These are phyloP conservation scores for Gymnogyps californianus DNA, from an alignment of 2,113 vertebrate species.

Conservation along the genomic window DNA sequence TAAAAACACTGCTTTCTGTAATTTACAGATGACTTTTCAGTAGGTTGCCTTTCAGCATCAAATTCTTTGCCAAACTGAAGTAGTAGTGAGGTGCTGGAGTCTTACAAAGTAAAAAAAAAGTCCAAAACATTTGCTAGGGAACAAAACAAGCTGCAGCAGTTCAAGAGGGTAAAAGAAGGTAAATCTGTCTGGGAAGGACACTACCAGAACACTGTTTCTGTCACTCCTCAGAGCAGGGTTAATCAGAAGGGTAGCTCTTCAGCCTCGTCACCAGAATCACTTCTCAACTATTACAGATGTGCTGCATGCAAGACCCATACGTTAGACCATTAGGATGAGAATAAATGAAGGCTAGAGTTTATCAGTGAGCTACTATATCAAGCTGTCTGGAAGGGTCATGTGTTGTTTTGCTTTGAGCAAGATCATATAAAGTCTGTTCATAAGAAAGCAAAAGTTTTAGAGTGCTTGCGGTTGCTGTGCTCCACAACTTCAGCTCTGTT, in stretches of 20 bases:
- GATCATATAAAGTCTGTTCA: background rate
- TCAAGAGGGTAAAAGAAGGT: background rate
- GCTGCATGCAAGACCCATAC: fast-evolving
- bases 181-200: background rate
- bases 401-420: background rate
- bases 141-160: background rate
- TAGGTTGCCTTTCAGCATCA: background rate
- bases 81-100: background rate
- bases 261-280: background rate
- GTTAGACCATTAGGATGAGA: background rate
- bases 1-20: background rate
- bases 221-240: background rate
- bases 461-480: background rate
- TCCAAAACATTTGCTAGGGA: background rate
- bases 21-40: background rate
- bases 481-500: background rate
- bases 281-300: background rate
- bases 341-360: background rate
- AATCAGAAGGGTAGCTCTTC: background rate
- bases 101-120: background rate
- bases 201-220: background rate
- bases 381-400: background rate
- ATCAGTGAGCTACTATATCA: background rate
- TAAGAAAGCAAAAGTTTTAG: background rate
- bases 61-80: background rate